Conservation (phyloP, 2,113 vertebrate genomes). For the Megaceryle maxima region DNA sequence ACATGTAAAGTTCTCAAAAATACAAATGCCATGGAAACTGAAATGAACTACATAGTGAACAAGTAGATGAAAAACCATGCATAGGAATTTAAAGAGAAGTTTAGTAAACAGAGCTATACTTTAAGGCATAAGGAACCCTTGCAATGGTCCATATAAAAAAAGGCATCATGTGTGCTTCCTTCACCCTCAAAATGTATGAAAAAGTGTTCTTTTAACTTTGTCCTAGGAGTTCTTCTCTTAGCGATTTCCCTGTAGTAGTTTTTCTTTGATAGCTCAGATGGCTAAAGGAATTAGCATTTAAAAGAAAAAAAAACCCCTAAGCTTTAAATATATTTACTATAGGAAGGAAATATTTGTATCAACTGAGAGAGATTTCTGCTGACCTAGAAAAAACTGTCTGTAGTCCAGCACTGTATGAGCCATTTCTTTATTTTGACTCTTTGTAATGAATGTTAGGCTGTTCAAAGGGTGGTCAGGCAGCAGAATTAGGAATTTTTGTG, state of each 20-base stretch:
- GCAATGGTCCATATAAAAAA: not conserved
- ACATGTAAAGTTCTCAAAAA: not conserved
- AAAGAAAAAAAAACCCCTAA: not conserved
- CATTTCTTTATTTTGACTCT: not conserved
- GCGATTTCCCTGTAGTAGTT: not conserved
- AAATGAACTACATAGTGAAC: not conserved
- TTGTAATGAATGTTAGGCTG: not conserved
- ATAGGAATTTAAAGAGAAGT: not conserved
- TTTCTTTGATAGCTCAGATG: not conserved
- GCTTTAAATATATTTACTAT: not conserved
- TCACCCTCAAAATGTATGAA: not conserved
- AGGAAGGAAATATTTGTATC: not conserved
- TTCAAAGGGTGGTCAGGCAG: not conserved
- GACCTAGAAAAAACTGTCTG: not conserved
- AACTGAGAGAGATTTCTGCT: not conserved
- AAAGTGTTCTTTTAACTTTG: not conserved
- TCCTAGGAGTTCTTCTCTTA: not conserved
- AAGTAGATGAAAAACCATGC: not conserved
- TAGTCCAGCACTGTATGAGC: not conserved
- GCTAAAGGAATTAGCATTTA: not conserved
- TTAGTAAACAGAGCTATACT: not conserved
- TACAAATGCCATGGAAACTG: not conserved
- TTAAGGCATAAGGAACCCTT: not conserved
- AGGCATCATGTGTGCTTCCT: not conserved
- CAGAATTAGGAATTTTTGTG: not conserved